Evolutionary conservation across 2,113 vertebrate genomes (phyloP).

Genomic region (Oryctolagus cuniculus): mOryCun1.1 NC_091449.1:53493501-53494000

Average conservation of each 20-base stretch:
- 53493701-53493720: conserved; percentile 90
- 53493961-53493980: conserved; percentile 88
- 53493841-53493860: conserved; percentile 94
- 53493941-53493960: conserved; percentile 89
- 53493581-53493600: not conserved
- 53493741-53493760: conserved; percentile 88
- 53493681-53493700: conserved; percentile 74
- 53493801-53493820: conserved; percentile 91
- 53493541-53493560: conserved; percentile 48
- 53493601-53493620: conserved; percentile 13
- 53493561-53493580: conserved; percentile 63
- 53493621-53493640: conserved; percentile 60
- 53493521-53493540: conserved; percentile 1
- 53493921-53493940: conserved; percentile 93
- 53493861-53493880: conserved; percentile 93
- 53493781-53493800: conserved; percentile 92
- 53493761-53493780: conserved; percentile 88
- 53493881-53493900: conserved; percentile 95
- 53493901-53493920: conserved; percentile 94
- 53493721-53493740: conserved; percentile 91
- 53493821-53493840: conserved; percentile 94
- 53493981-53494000: conserved; percentile 89
- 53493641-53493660: conserved; percentile 63
- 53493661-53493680: conserved; percentile 56
- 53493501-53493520: conserved; percentile 51